These are phyloP conservation scores for Ctenodactylus gundi DNA, from an alignment of 2,113 vertebrate genomes.

Conservation along the genomic window DNA sequence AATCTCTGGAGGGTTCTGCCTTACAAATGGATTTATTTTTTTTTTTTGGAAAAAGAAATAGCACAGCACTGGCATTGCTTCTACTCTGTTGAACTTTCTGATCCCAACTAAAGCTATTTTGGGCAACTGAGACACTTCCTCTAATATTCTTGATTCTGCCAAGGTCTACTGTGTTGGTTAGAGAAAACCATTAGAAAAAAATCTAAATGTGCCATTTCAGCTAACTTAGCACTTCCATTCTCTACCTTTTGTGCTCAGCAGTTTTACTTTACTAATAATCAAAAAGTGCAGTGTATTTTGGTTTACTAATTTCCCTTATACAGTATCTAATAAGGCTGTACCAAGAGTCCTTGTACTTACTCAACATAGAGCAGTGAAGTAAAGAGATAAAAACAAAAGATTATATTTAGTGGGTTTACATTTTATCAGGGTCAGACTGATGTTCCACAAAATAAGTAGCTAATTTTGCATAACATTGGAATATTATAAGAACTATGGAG, in stretches of 20 bases:
- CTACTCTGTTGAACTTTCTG: neutral
- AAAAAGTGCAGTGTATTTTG: neutral
- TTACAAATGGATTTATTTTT: slow-evolving; percentile 62
- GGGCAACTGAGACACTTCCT: neutral
- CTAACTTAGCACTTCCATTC: neutral
- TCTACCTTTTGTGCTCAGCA: neutral
- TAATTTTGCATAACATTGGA: neutral
- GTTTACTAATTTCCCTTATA: neutral
- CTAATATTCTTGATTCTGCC: neutral
- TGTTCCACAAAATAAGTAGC: neutral
- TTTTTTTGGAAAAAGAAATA: slow-evolving; percentile 61
- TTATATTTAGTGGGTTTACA: neutral
- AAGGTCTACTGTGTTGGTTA: neutral
- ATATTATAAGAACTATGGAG: neutral
- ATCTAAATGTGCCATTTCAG: neutral
- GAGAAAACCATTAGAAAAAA: neutral
- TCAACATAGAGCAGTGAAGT: neutral
- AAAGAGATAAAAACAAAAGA: neutral
- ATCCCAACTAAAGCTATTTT: slow-evolving; percentile 50
- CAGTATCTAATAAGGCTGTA: neutral
- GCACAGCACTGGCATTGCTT: neutral
- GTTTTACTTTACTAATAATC: neutral
- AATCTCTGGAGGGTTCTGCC: slow-evolving; percentile 58
- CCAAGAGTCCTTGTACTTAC: neutral
- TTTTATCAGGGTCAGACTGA: neutral